Conservation (phyloP, 2,797 vertebrate genomes). For the Euphonia xanthogaster region DNA sequence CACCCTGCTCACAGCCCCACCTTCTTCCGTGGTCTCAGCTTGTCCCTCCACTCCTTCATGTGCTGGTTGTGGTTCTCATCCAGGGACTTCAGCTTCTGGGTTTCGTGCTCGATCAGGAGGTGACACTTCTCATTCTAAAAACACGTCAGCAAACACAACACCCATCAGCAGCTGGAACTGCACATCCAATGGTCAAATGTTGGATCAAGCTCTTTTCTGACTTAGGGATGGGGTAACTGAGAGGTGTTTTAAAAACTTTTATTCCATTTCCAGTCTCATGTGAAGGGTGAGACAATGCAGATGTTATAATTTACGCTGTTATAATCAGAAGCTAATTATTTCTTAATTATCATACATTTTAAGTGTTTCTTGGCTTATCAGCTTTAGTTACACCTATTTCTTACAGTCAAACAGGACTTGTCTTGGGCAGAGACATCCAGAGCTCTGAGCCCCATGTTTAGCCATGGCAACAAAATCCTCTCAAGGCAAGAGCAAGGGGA, state of each 20-base stretch:
- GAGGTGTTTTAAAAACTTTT: background rate
- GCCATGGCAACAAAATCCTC: background rate
- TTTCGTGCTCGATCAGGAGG: slow-evolving; percentile 92
- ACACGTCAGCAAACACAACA: background rate
- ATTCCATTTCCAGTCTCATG: background rate
- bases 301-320: background rate
- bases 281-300: background rate
- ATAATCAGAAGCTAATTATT: background rate
- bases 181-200: background rate
- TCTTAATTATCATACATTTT: background rate
- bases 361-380: background rate
- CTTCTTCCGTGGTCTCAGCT: slow-evolving; percentile 90
- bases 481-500: background rate
- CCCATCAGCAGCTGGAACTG: background rate
- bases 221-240: background rate
- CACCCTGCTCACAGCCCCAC: slow-evolving; percentile 56
- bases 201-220: background rate
- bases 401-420: background rate
- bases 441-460: background rate
- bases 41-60: slow-evolving; percentile 92
- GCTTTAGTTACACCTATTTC: background rate
- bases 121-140: slow-evolving; percentile 96
- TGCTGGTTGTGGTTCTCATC: slow-evolving; percentile 88
- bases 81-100: slow-evolving; percentile 89
- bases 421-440: background rate